phyloP scores from a whole-genome alignment of 1,140 invertebrate species.

The Drosophila ogumai region DNA sequence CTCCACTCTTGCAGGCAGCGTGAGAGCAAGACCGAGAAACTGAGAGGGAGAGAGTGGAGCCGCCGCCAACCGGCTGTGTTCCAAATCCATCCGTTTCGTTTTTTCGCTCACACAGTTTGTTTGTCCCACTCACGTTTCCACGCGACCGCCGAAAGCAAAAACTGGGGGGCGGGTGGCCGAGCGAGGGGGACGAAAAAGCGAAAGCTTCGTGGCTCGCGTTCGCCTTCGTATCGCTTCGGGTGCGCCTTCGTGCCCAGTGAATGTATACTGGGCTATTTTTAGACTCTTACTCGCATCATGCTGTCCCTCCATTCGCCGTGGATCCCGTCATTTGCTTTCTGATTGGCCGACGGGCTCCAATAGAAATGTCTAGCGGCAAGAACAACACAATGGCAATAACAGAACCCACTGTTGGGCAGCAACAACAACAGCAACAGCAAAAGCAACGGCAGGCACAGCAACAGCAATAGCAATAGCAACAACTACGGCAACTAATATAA shows the following conservation, averaged over 20 bases:
- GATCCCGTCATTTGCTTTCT: slow-evolving; percentile 66
- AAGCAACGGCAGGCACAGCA: slow-evolving; percentile 1
- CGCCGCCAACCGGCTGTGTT: slow-evolving; percentile 60
- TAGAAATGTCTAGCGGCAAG: slow-evolving; percentile 38
- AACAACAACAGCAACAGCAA: slow-evolving; percentile 30
- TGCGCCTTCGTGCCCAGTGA: slow-evolving; percentile 55
- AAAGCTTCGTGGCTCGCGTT: slow-evolving; percentile 36
- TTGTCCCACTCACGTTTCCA: slow-evolving; percentile 76
- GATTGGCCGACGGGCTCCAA: slow-evolving; percentile 59
- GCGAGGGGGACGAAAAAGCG: slow-evolving; percentile 37
- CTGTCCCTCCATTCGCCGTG: slow-evolving; percentile 47
- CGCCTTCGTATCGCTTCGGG: slow-evolving; percentile 38
- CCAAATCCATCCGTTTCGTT: slow-evolving; percentile 50
- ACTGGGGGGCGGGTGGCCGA: not conserved
- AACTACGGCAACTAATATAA: slow-evolving; percentile 44
- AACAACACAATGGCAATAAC: slow-evolving; percentile 39
- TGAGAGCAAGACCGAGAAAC: slow-evolving; percentile 20
- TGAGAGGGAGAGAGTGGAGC: slow-evolving; percentile 17
- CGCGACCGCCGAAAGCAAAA: slow-evolving; percentile 39
- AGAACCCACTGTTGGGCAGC: slow-evolving; percentile 41
- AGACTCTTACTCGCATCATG: slow-evolving; percentile 73
- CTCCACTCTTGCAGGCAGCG: slow-evolving; percentile 4
- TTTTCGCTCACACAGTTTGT: slow-evolving; percentile 32
- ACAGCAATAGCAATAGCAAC: slow-evolving; percentile 25
- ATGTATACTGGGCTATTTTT: slow-evolving; percentile 78